Evolutionary conservation across 2,113 vertebrate genomes (phyloP).

Genomic region (Riparia riparia): DNA sequence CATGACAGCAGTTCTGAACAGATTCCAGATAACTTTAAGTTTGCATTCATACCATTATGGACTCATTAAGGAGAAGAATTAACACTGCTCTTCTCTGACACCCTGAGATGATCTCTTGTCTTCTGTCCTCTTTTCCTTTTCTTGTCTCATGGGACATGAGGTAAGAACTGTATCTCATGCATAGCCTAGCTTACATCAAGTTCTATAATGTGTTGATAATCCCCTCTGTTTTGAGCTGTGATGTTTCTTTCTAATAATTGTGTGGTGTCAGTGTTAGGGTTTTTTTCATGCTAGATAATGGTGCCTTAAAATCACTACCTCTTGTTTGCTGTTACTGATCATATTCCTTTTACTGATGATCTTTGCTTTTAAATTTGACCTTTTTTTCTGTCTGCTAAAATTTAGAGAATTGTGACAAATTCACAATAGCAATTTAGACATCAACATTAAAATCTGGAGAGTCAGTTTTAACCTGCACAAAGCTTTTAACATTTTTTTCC

Average conservation of each 20-base stretch:
- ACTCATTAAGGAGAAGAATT: background rate
- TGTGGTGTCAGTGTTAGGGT: rapidly evolving
- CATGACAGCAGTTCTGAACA: background rate
- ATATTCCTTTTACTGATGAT: background rate
- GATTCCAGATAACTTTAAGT: background rate
- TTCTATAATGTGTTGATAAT: background rate
- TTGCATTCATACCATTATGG: background rate
- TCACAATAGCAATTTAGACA: background rate
- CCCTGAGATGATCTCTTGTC: background rate
- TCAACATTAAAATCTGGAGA: background rate
- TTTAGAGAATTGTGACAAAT: background rate
- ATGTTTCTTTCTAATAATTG: background rate
- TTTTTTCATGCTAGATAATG: background rate
- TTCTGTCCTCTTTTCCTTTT: background rate
- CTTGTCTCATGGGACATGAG: background rate
- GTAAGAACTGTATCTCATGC: background rate
- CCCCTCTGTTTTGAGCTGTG: background rate
- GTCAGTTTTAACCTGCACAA: background rate
- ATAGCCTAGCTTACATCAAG: background rate
- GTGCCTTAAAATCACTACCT: background rate
- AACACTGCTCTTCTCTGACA: background rate
- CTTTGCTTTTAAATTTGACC: constrained; percentile 34
- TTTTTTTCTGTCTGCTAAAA: background rate
- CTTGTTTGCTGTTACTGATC: background rate
- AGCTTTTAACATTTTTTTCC: background rate